Conservation (phyloP, 2,797 vertebrate species). For the Syngnathus rostellatus region DNA sequence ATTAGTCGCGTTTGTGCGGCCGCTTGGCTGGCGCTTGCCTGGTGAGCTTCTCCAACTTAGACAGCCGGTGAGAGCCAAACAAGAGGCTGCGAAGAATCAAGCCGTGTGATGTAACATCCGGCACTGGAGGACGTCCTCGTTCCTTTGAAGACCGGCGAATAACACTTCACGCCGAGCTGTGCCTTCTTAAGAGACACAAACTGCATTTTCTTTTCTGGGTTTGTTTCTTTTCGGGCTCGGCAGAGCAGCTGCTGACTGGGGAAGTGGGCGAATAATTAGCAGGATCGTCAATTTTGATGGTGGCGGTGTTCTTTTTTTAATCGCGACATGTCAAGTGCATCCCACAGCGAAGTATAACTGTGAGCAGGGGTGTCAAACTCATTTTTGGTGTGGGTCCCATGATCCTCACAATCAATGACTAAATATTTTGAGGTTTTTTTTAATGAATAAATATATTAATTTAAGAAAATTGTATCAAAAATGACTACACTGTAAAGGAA, state of each 20-base stretch:
- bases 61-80: slow-evolving; percentile 47
- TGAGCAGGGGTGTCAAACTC: background rate
- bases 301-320: background rate
- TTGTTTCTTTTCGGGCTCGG: slow-evolving; percentile 11
- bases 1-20: slow-evolving; percentile 43
- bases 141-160: slow-evolving; percentile 52
- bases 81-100: slow-evolving; percentile 51
- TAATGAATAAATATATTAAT: too few relatives aligned
- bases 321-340: background rate
- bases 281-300: background rate
- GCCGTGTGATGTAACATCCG: slow-evolving; percentile 60
- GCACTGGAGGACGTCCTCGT: slow-evolving; percentile 49
- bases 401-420: too few relatives aligned
- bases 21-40: slow-evolving; percentile 27
- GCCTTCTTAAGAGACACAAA: slow-evolving; percentile 30
- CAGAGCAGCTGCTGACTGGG: slow-evolving; percentile 18
- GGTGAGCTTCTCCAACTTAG: slow-evolving; percentile 43
- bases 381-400: background rate
- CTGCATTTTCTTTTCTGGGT: slow-evolving; percentile 10
- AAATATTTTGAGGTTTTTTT: too few relatives aligned
- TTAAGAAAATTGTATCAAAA: too few relatives aligned
- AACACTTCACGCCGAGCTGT: slow-evolving; percentile 47
- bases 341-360: background rate
- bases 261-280: background rate
- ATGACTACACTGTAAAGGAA: too few relatives aligned